phyloP scores from a whole-genome alignment of 2,888 invertebrate species.

The Mamestra brassicae region DNA sequence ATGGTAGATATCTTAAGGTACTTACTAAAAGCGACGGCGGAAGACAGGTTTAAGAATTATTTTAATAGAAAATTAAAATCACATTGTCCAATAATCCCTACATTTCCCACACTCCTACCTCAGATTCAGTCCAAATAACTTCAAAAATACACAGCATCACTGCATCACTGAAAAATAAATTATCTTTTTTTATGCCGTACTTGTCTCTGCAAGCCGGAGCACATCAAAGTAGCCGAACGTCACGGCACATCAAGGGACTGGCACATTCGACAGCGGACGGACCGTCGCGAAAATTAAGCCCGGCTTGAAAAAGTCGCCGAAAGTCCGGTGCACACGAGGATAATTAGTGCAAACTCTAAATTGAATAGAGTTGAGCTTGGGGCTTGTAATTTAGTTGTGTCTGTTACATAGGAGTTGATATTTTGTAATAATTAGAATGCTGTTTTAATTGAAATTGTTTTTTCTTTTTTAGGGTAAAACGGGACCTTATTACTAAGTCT shows the following conservation, averaged over 20 bases:
- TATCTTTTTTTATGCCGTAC: conserved; percentile 60
- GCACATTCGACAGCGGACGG: conserved; percentile 80
- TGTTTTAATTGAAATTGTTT: background rate
- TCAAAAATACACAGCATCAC: conserved; percentile 40
- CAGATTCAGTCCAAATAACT: conserved; percentile 36
- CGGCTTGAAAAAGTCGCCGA: conserved; percentile 61
- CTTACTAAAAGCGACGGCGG: no score
- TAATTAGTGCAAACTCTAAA: conserved; percentile 73
- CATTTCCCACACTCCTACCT: conserved; percentile 6
- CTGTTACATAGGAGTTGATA: conserved; percentile 10
- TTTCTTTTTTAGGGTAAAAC: no score
- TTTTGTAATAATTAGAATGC: conserved; percentile 1
- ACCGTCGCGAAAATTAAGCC: conserved; percentile 82
- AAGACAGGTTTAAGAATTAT: no score
- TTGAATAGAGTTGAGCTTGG: conserved; percentile 54
- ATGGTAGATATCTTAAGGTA: no score
- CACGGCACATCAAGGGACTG: conserved; percentile 76
- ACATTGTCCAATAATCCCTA: background rate
- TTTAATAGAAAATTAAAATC: background rate
- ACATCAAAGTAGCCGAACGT: conserved; percentile 82
- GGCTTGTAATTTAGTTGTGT: conserved; percentile 45
- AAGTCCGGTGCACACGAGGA: conserved; percentile 68
- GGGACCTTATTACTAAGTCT: no score
- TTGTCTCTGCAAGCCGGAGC: conserved; percentile 63
- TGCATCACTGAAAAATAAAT: conserved; percentile 61